Conservation (phyloP, 2,113 vertebrate genomes). For the Hippocampus guttulatus region DNA sequence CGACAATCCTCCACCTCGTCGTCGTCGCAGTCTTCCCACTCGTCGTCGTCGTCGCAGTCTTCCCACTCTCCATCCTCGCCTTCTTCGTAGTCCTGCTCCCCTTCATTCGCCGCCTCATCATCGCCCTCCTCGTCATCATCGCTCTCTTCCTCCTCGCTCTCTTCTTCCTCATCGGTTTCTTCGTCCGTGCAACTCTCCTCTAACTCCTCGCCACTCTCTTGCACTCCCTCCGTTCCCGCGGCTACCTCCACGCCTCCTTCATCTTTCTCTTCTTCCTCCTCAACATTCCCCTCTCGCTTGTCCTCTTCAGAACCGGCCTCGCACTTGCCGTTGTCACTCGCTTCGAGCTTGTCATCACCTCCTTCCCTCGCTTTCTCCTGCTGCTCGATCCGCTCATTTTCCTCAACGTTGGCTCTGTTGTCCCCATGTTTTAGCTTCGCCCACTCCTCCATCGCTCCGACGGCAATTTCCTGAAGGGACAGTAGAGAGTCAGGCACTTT, state of each 20-base stretch:
- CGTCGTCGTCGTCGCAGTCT: neutral
- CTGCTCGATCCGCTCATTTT: neutral
- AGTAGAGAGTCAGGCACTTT: neutral
- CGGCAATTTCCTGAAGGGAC: neutral
- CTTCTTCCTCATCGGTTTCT: neutral
- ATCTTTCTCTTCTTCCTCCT: neutral
- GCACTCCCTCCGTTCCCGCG: neutral
- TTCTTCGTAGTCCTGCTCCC: neutral
- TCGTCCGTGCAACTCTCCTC: neutral
- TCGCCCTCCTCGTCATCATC: neutral
- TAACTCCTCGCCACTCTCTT: neutral
- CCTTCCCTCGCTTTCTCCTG: neutral
- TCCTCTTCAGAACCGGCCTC: neutral
- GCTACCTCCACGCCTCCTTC: neutral
- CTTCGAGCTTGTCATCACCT: neutral
- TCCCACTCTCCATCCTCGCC: neutral
- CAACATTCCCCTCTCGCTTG: neutral
- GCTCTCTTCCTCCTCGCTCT: neutral
- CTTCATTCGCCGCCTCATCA: too few relatives aligned
- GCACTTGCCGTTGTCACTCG: neutral
- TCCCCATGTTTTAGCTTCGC: neutral
- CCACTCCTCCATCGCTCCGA: constrained; percentile 2
- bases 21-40: neutral
- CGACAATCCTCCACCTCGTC: neutral
- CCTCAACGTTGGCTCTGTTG: too few relatives aligned